A percentile compares a stretch with the other conserved stretches of the same genome.
Conservation (phyloP, 2,888 invertebrate genomes). For the Archips crataeganus region DNA sequence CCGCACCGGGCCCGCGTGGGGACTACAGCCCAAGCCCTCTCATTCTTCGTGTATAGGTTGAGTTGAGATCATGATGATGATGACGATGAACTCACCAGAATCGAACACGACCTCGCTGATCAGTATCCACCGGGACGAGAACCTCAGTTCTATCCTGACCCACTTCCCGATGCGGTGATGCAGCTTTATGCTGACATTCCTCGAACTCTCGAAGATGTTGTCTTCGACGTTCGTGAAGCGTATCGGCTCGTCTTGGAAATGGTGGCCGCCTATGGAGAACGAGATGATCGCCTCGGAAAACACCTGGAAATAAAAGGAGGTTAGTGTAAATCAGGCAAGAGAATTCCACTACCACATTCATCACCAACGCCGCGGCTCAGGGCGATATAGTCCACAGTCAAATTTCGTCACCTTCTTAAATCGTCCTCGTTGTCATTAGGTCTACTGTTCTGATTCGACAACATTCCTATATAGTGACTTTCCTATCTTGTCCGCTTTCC, state of each 20-base stretch:
- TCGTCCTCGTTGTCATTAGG: no score
- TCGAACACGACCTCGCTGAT: slow-evolving; percentile 96
- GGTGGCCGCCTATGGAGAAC: slow-evolving; percentile 93
- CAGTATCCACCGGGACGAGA: slow-evolving; percentile 94
- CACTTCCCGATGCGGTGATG: slow-evolving; percentile 93
- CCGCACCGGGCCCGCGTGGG: no score
- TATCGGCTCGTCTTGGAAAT: slow-evolving; percentile 92
- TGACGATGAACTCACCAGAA: slow-evolving; percentile 86
- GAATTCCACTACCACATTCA: background rate
- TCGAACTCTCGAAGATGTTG: slow-evolving; percentile 91
- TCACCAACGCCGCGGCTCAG: no score
- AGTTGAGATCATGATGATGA: no score
- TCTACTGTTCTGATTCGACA: no score
- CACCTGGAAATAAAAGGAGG: slow-evolving; percentile 80
- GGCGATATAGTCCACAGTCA: no score
- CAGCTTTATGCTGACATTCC: slow-evolving; percentile 93
- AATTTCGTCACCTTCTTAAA: no score
- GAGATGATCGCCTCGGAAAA: slow-evolving; percentile 92
- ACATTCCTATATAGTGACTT: no score
- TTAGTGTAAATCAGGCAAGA: background rate
- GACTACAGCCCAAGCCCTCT: no score
- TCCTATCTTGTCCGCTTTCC: no score
- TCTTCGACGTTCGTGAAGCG: slow-evolving; percentile 90
- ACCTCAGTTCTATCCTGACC: slow-evolving; percentile 91
- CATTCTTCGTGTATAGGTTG: no score